phyloP scores from a whole-genome alignment of 1,140 invertebrate species.

The Riptortus pedestris region DNA sequence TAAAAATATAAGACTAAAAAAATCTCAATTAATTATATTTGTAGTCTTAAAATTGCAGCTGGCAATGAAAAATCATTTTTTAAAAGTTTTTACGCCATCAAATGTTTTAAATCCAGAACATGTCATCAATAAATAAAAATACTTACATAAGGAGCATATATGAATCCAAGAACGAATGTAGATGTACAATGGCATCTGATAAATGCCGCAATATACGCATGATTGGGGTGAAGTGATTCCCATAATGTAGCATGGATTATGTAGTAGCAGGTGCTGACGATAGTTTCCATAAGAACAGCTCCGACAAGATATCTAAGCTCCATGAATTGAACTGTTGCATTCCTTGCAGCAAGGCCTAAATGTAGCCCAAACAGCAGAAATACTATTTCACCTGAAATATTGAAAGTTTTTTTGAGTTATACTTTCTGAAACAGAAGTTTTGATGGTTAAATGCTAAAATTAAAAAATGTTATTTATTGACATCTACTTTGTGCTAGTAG shows the following conservation, averaged over 20 bases:
- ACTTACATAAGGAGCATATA: constrained; percentile 63
- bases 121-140: too few species aligned
- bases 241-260: constrained; percentile 50
- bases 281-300: constrained; percentile 61
- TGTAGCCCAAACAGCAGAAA: constrained; percentile 73
- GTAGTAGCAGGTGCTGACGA: constrained; percentile 59
- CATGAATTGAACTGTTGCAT: constrained; percentile 68
- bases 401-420: not conserved
- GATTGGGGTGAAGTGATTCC: constrained; percentile 53
- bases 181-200: constrained; percentile 65
- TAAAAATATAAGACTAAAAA: too few species aligned
- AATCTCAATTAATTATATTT: too few species aligned
- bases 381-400: constrained; percentile 71
- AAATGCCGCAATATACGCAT: constrained; percentile 56
- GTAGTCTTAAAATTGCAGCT: too few species aligned
- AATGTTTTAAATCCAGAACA: too few species aligned
- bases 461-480: too few species aligned
- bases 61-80: too few species aligned
- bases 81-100: too few species aligned
- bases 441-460: not conserved
- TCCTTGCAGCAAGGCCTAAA: constrained; percentile 65
- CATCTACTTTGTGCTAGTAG: too few species aligned
- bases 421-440: not conserved
- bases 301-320: constrained; percentile 68
- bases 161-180: constrained; percentile 59